These are phyloP conservation scores for Ormyrus nitidulus DNA, from an alignment of 2,888 invertebrate genomes.

Conservation along the genomic window DNA sequence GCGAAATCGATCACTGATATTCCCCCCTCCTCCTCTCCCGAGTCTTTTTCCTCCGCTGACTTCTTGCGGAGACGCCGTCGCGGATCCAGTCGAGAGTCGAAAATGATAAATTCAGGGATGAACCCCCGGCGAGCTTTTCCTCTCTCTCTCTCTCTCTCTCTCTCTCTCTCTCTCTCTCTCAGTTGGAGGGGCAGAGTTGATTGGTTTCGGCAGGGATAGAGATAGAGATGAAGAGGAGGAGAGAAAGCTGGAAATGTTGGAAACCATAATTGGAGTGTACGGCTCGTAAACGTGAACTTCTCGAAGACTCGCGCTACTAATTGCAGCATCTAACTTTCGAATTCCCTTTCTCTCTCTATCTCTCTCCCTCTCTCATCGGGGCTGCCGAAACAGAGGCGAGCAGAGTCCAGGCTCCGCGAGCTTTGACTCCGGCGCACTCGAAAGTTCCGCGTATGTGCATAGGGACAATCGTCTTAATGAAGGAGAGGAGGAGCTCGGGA, in stretches of 20 bases:
- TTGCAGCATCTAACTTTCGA: conserved; percentile 59
- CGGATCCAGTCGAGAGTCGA: conserved; percentile 27
- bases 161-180: neutral
- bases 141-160: neutral
- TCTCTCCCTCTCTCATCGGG: neutral
- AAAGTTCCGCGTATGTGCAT: neutral
- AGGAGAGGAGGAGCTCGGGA: neutral
- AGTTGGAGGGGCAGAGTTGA: conserved; percentile 54
- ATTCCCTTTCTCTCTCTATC: conserved; percentile 44
- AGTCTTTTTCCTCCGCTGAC: neutral
- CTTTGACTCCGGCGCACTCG: neutral
- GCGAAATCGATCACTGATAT: conserved; percentile 36
- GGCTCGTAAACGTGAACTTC: conserved; percentile 57
- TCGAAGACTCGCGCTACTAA: conserved; percentile 54
- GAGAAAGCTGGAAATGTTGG: conserved; percentile 49
- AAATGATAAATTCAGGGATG: conserved; percentile 47
- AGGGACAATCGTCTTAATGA: conserved; percentile 45
- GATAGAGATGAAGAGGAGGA: neutral
- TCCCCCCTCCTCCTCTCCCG: neutral
- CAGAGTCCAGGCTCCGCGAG: neutral
- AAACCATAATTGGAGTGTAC: conserved; percentile 60
- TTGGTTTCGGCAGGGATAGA: conserved; percentile 49
- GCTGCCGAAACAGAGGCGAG: neutral
- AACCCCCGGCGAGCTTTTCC: conserved; percentile 7
- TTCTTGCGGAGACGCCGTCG: neutral